phyloP scores from a whole-genome alignment of 2,888 invertebrate genomes.

The Mycalesis mineus region DNA sequence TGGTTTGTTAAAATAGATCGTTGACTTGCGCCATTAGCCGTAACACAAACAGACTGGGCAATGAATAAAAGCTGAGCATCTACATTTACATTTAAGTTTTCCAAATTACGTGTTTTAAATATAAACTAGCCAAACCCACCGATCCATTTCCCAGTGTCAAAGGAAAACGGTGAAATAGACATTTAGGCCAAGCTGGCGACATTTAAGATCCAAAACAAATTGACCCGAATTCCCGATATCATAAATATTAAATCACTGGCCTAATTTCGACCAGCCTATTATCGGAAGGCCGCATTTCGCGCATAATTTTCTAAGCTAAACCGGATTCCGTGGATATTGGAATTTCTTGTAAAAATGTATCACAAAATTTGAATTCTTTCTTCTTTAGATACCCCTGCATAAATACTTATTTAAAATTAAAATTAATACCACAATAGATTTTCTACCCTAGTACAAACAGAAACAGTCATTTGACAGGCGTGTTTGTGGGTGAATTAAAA shows the following conservation, averaged over 20 bases:
- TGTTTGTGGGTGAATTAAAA: too few species aligned
- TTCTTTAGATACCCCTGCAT: too few species aligned
- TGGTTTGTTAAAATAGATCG: too few species aligned
- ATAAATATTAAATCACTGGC: slow-evolving; percentile 41
- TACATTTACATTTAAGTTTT: not conserved
- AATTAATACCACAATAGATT: too few species aligned
- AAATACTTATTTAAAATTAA: too few species aligned
- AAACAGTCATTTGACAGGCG: too few species aligned
- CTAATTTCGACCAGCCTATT: slow-evolving; percentile 23
- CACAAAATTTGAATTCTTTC: too few species aligned
- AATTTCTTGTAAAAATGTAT: not conserved
- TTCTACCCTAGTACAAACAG: too few species aligned
- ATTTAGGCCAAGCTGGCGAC: slow-evolving; percentile 31
- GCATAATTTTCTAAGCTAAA: slow-evolving; percentile 3
- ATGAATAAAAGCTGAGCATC: not conserved
- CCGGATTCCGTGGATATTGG: not conserved
- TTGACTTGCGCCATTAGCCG: not conserved
- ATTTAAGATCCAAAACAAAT: slow-evolving; percentile 41
- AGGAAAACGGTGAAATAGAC: slow-evolving; percentile 33
- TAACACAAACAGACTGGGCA: not conserved
- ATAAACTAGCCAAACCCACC: not conserved
- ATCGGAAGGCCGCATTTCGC: slow-evolving; percentile 4
- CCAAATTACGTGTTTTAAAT: not conserved
- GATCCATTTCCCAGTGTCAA: slow-evolving; percentile 6
- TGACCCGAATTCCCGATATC: slow-evolving; percentile 42